phyloP scores from a whole-genome alignment of 2,797 vertebrate species.

The Sebastes iracundus region DNA sequence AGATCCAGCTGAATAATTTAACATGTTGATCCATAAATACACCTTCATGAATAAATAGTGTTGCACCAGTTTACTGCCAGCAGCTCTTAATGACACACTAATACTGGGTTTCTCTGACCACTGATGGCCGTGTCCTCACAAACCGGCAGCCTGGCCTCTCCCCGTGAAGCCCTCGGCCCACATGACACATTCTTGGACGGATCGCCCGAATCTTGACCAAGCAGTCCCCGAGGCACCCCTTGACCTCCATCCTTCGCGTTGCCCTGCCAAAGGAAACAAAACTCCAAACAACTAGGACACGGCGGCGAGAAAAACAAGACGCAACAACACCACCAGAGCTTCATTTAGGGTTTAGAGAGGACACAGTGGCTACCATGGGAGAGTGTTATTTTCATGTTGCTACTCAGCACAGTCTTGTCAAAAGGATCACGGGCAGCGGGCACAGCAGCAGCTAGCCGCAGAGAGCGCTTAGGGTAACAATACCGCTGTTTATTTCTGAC shows the following conservation, averaged over 20 bases:
- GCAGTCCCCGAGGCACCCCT: slow-evolving; percentile 23
- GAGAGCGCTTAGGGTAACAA: background rate
- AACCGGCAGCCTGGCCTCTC: slow-evolving; percentile 20
- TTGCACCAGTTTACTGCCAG: slow-evolving; percentile 32
- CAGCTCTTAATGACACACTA: slow-evolving; percentile 34
- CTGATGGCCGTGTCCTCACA: slow-evolving; percentile 35
- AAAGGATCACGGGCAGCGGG: slow-evolving; percentile 6
- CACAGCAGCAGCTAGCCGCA: background rate
- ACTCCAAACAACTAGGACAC: slow-evolving; percentile 45
- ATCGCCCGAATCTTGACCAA: slow-evolving; percentile 46
- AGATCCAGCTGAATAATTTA: slow-evolving; percentile 51
- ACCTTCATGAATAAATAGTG: slow-evolving; percentile 51
- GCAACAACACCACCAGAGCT: background rate
- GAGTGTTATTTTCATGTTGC: slow-evolving; percentile 22
- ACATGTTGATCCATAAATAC: slow-evolving; percentile 40
- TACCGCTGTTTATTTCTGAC: slow-evolving; percentile 32
- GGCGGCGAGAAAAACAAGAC: slow-evolving; percentile 3
- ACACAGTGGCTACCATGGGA: background rate
- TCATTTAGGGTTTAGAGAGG: background rate
- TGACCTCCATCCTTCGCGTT: slow-evolving; percentile 4
- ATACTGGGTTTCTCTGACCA: slow-evolving; percentile 36
- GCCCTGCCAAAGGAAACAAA: slow-evolving; percentile 53
- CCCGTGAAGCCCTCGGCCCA: slow-evolving; percentile 13
- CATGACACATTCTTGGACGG: slow-evolving; percentile 51
- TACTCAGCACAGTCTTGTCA: slow-evolving; percentile 22